These are phyloP conservation scores for Periparus ater DNA, from an alignment of 2,797 vertebrate species.

Conservation along the genomic window DNA sequence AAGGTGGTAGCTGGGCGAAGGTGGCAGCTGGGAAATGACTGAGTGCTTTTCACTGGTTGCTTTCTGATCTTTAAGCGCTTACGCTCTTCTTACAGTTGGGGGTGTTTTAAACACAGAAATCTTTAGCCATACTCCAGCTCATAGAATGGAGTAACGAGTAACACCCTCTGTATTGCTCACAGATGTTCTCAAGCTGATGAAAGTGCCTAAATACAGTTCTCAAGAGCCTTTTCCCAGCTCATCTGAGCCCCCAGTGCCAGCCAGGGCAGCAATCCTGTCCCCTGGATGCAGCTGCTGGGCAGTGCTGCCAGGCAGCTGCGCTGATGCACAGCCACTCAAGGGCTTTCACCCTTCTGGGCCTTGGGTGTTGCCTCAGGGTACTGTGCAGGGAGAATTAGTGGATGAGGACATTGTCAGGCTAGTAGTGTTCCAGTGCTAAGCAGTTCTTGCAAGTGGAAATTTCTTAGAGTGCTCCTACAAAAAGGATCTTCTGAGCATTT, in stretches of 20 bases:
- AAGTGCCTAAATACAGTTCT: neutral
- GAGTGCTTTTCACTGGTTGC: neutral
- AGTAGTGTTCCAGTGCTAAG: neutral
- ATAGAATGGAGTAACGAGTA: neutral
- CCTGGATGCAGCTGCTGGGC: neutral
- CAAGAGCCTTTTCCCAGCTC: neutral
- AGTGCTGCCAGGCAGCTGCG: neutral
- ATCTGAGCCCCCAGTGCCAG: neutral
- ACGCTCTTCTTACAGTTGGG: neutral
- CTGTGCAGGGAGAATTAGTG: neutral
- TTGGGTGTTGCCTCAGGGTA: neutral
- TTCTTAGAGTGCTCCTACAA: neutral
- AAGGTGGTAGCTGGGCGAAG: neutral
- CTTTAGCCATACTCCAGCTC: neutral
- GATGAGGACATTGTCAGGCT: neutral
- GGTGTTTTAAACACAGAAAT: neutral
- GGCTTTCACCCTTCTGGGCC: neutral
- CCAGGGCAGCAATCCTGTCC: neutral
- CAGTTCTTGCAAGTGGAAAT: neutral
- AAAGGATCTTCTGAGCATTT: neutral
- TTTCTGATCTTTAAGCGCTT: neutral
- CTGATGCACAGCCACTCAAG: neutral
- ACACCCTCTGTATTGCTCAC: neutral
- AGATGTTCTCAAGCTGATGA: neutral
- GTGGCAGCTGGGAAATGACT: neutral